A percentile compares a stretch with the other conserved stretches of the same genome.
phyloP scores from a whole-genome alignment of 2,888 invertebrate genomes.

The Glyphotaelius pellucidus region DNA sequence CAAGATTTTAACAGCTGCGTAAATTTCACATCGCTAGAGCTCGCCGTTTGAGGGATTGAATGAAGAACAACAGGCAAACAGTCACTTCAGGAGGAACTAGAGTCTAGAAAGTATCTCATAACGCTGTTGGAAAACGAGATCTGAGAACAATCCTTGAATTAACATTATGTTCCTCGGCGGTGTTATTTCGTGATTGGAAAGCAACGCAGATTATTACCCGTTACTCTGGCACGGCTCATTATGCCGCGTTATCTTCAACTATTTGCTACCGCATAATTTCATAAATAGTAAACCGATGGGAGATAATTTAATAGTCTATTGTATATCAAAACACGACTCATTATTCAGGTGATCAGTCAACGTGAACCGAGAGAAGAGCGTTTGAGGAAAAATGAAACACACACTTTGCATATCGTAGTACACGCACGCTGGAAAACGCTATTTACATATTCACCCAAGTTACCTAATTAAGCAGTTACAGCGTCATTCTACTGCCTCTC shows the following conservation, averaged over 20 bases:
- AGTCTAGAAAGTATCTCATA: too few species aligned
- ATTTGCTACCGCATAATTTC: constrained; percentile 61
- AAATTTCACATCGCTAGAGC: too few species aligned
- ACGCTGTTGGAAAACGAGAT: background rate
- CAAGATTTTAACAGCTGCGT: too few species aligned
- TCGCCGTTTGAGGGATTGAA: too few species aligned
- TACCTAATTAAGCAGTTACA: constrained; percentile 64
- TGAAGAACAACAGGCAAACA: too few species aligned
- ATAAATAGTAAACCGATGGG: constrained; percentile 65
- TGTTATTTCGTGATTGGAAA: constrained; percentile 44
- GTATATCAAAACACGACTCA: constrained; percentile 65
- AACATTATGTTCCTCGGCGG: background rate
- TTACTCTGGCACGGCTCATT: constrained; percentile 51
- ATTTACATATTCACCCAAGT: constrained; percentile 62
- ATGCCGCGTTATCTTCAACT: constrained; percentile 48
- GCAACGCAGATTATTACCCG: constrained; percentile 44
- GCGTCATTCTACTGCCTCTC: constrained; percentile 41
- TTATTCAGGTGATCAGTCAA: constrained; percentile 66
- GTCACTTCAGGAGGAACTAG: too few species aligned
- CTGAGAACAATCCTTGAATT: constrained; percentile 25
- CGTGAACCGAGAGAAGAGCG: constrained; percentile 61
- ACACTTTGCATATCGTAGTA: constrained; percentile 63
- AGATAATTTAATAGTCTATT: constrained; percentile 66
- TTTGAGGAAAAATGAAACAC: constrained; percentile 62
- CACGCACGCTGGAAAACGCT: constrained; percentile 64